Evolutionary conservation across 2,797 vertebrate genomes (phyloP), one percentile per base, ranked within the genome.

Genomic region (Percopsis omiscomaycus): DNA sequence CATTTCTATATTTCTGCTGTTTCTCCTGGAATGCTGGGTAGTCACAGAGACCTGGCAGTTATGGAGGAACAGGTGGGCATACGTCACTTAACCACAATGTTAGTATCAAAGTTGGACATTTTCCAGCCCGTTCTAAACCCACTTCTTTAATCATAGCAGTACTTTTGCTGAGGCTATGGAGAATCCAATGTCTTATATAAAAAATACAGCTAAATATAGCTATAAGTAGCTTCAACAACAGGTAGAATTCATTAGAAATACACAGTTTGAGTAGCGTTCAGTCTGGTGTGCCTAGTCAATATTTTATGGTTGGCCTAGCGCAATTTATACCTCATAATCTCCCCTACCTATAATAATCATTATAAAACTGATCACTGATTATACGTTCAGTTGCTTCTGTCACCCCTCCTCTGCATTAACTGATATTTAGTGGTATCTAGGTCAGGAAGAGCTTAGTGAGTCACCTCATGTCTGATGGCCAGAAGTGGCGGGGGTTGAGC

Each of bases 371-470:
- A 37, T 37, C 32, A 37, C 32, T 5, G 5, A 37, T 37, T 37
- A 37, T 37, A 37, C 32, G 3, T 5, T 37, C 32, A 37, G 32
- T 8, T 37, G 32, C 32, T 13, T 29, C 52, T 30, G 8, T 32
- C 16, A 51, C 59, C 57, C 74, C 55, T 29, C 27, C 65, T 45
- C 50, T 69, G 29, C 30, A 28, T 53, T 14, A 3, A 46, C 57
- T 59, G 69, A 69, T 46, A 49, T 30, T 2, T 37, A 1, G 8
- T 37, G 32, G 52, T 61, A 88, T 88, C 57, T 84, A 71, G 89
- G 85, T 83, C 88, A 88, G 76, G 44, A 54, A 65, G 68, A 58
- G 75, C 82, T 88, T 84, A 73, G 63, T 72, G 75, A 88, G 81
- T 87, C 86, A 80, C 74, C 66, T 80, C 86, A 75, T 83, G 81